Evolutionary conservation across 2,797 vertebrate genomes (phyloP).

Genomic region (Lagodon rhomboides): DNA sequence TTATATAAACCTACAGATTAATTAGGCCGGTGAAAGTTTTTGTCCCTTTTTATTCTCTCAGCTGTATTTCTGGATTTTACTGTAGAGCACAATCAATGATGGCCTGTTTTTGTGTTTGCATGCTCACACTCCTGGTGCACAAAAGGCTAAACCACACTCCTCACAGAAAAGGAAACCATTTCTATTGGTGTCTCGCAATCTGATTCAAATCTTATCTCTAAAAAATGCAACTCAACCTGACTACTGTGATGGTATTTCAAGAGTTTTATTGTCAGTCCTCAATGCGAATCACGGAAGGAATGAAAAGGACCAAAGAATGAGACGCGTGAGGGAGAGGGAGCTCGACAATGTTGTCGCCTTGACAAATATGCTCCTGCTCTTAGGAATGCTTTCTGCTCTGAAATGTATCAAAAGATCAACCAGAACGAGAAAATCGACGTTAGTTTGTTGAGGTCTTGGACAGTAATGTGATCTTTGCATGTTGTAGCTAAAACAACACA

Average conservation of each 20-base stretch:
- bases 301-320: conserved; percentile 22
- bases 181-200: conserved; percentile 11
- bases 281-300: conserved; percentile 1
- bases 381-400: conserved; percentile 17
- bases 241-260: conserved; percentile 29
- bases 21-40: neutral
- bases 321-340: conserved; percentile 26
- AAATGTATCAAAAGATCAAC: conserved; percentile 28
- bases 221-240: conserved; percentile 28
- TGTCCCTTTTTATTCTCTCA: neutral
- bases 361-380: conserved; percentile 37
- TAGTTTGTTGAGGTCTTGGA: conserved; percentile 15
- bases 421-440: conserved; percentile 33
- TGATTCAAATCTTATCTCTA: conserved; percentile 13
- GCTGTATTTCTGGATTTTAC: neutral
- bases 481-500: conserved; percentile 19
- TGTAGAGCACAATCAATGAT: neutral
- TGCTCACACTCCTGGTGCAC: neutral
- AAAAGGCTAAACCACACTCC: neutral
- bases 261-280: conserved; percentile 22
- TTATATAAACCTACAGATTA: neutral
- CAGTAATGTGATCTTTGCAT: conserved; percentile 7
- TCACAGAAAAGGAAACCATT: conserved; percentile 6
- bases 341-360: conserved; percentile 25
- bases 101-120: too few relatives aligned